A percentile compares a stretch with the other conserved stretches of the same genome.
Evolutionary conservation across 2,888 invertebrate genomes (phyloP).

Genomic region (Drosophila macrospina): DNA sequence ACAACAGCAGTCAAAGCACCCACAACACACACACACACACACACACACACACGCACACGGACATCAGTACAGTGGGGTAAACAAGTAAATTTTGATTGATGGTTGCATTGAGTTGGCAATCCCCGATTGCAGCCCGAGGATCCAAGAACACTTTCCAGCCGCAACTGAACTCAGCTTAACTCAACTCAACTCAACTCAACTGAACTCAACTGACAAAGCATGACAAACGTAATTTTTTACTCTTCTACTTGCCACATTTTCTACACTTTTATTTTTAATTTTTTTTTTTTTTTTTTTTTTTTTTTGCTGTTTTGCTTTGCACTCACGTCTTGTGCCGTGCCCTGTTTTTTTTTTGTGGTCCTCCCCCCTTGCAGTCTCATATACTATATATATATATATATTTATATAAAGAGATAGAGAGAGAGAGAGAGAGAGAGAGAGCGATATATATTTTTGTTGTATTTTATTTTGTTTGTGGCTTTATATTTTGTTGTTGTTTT

Average conservation of each 20-base stretch:
- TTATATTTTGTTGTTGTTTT: conserved; percentile 44
- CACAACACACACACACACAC: conserved; percentile 32
- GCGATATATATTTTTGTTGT: conserved; percentile 6
- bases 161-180: conserved; percentile 35
- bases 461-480: conserved; percentile 40
- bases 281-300: no score
- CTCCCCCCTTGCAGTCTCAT: background rate
- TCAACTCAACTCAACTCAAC: conserved; percentile 25
- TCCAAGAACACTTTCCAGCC: conserved; percentile 13
- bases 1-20: no score
- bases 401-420: background rate
- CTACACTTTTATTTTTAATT: no score
- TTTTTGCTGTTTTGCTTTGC: conserved; percentile 16
- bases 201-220: conserved; percentile 54
- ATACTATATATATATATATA: conserved; percentile 7
- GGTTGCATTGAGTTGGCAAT: conserved; percentile 72
- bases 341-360: conserved; percentile 43
- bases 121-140: conserved; percentile 58
- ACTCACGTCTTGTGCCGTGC: conserved; percentile 35
- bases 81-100: conserved; percentile 69
- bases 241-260: conserved; percentile 12
- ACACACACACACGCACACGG: conserved; percentile 6
- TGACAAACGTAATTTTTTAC: conserved; percentile 65
- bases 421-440: background rate
- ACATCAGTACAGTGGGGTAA: conserved; percentile 29